Percentiles rank a stretch among this genome's conserved stretches.
These are phyloP conservation scores for Macrophya annulata DNA, from an alignment of 2,888 invertebrate genomes.

Conservation along the genomic window DNA sequence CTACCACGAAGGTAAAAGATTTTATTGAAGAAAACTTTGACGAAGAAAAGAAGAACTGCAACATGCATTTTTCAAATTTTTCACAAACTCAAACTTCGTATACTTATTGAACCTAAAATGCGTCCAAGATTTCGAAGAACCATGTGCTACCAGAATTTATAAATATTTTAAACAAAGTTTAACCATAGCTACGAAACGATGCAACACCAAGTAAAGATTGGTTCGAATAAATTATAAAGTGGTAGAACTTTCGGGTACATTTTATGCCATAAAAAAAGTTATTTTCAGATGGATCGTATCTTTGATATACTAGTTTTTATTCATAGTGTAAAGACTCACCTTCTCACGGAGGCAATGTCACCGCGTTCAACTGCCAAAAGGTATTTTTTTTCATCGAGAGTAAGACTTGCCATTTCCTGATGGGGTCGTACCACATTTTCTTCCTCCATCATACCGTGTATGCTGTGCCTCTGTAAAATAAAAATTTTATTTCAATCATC, in stretches of 20 bases:
- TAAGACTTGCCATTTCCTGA: conserved; percentile 92
- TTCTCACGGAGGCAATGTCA: conserved; percentile 95
- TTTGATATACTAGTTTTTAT: not conserved
- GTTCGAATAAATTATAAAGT: not conserved
- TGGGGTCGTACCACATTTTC: conserved; percentile 94
- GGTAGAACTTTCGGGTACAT: not conserved
- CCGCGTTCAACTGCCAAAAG: conserved; percentile 97
- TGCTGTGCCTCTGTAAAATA: conserved; percentile 88
- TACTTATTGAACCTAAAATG: not conserved
- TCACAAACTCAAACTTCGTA: not conserved
- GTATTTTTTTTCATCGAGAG: conserved; percentile 96
- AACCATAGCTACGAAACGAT: not conserved
- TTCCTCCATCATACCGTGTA: conserved; percentile 96
- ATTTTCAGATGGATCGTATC: not conserved
- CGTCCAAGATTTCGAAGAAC: not conserved
- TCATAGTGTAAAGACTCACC: conserved; percentile 81
- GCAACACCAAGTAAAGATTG: not conserved
- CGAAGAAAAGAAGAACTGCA: not conserved
- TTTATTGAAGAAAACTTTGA: not conserved
- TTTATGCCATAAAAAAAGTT: not conserved
- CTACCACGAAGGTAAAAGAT: not conserved
- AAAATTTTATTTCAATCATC: not conserved
- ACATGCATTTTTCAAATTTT: not conserved
- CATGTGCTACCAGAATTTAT: conserved; percentile 11
- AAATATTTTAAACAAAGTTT: not conserved